Percentiles rank a stretch among this genome's conserved stretches.
Evolutionary conservation across 1,140 invertebrate species (phyloP).

Genomic region (Paraescarpia echinospica): DNA sequence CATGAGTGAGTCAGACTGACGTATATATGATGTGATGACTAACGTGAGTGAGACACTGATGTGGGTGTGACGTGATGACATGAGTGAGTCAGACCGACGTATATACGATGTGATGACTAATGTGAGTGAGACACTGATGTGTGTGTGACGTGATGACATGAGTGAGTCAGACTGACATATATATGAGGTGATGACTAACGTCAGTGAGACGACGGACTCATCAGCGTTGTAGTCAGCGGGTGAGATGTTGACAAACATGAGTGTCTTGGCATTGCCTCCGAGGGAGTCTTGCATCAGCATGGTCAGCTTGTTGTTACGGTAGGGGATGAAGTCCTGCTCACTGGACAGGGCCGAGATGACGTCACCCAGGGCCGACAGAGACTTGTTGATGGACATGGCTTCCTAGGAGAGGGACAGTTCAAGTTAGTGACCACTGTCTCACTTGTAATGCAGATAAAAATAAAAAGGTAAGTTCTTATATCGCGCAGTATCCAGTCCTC

Average conservation of each 20-base stretch:
- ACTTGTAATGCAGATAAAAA: background rate
- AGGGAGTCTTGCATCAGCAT: slow-evolving; percentile 64
- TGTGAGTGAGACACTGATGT: background rate
- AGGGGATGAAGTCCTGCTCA: slow-evolving; percentile 55
- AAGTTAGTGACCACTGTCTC: background rate
- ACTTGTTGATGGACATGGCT: slow-evolving; percentile 84
- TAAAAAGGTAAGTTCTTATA: too few species aligned
- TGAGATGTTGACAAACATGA: slow-evolving; percentile 66
- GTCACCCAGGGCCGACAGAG: slow-evolving; percentile 70
- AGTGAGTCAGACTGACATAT: background rate
- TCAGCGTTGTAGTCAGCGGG: slow-evolving; percentile 61
- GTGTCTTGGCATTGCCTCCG: slow-evolving; percentile 65
- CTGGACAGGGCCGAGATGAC: slow-evolving; percentile 79
- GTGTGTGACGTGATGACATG: too few species aligned
- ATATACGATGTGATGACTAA: background rate
- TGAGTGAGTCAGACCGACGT: too few species aligned
- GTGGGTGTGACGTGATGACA: too few species aligned
- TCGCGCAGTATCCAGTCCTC: too few species aligned
- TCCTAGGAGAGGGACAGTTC: slow-evolving; percentile 65
- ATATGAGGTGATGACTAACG: slow-evolving; percentile 45
- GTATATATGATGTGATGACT: too few species aligned
- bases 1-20: too few species aligned
- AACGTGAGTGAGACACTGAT: too few species aligned
- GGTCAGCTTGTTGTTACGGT: slow-evolving; percentile 65
- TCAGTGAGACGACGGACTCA: slow-evolving; percentile 60